A percentile compares a stretch with the other conserved stretches of the same genome.
Evolutionary conservation across 1,140 invertebrate genomes (phyloP).

Genomic region (Drosophila guanche): DNA sequence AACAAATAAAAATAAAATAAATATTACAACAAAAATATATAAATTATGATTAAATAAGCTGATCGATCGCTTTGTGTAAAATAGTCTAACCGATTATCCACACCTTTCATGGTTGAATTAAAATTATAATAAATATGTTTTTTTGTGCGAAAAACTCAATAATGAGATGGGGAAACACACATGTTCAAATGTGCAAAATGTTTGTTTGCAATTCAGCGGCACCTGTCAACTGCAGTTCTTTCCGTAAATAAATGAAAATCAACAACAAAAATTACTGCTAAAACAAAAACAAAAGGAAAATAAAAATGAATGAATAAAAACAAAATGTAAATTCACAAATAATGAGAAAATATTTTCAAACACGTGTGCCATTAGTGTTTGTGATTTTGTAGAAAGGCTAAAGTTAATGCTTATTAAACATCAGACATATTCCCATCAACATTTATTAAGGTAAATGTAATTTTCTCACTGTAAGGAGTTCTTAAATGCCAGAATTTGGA

Average conservation of each 20-base stretch:
- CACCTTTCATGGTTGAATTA: slow-evolving; percentile 16
- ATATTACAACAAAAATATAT: not conserved
- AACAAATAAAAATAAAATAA: slow-evolving; percentile 2
- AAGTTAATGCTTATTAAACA: no score
- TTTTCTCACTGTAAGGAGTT: no score
- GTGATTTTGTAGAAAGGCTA: no score
- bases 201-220: slow-evolving; percentile 4
- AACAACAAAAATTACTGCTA: not conserved
- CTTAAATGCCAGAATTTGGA: no score
- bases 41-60: not conserved
- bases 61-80: slow-evolving; percentile 3
- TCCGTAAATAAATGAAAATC: slow-evolving; percentile 8
- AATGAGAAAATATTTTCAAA: slow-evolving; percentile 1
- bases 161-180: not conserved
- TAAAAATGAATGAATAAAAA: not conserved
- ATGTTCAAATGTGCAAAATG: slow-evolving; percentile 21
- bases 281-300: slow-evolving; percentile 2
- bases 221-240: slow-evolving; percentile 3
- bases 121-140: slow-evolving; percentile 1
- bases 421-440: no score
- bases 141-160: no score
- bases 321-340: slow-evolving; percentile 1
- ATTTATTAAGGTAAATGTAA: no score
- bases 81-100: slow-evolving; percentile 28
- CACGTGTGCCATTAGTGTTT: not conserved